Evolutionary conservation across 1,140 invertebrate genomes (phyloP), one percentile per base, ranked within the genome.

Genomic region (Liolophura sinensis): DNA sequence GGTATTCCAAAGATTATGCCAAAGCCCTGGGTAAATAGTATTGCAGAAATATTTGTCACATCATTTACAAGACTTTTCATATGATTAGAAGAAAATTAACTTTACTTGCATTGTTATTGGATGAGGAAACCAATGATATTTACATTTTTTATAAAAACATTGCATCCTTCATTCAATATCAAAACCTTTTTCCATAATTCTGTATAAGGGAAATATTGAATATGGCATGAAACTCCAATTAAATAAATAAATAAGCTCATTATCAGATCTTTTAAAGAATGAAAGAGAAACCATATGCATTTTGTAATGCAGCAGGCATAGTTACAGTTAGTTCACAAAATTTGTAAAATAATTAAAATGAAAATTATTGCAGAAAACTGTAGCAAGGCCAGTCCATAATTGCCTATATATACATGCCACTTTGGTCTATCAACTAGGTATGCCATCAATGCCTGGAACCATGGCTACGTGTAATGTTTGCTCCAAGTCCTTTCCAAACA

Each of bases 1-100:
- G 75, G 77, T 79, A 74, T 61, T 67, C 75, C n/a, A 72, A 71
- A 47, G 77, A 79, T 48, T 79, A 79, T 71, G 69, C 72, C 52
- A 62, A 51, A 9, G 54, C 73, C 51, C 55, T 76, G 27, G 74
- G 77, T 76, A 71, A 62, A 66, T 64, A 4, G 1, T 54, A n/a
- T 25, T 27, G 24, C 3, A 31, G 18, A 27, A 27, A 47, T 20
- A 47, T n/a, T 60, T 3, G n/a, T 22, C 51, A n/a, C 24, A 20
- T 4, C 24, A n/a, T 54, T 4, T 12, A 7, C 7, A 20, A 5
- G n/a, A 20, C 12, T 20, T 18, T 22, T 7, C 51, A 25, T 15
- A 24, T 24, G 48, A 20, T 46, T 14, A 24, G 22, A 46, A 22
- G 14, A 3, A 27, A 24, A 18, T 49, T 49, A 24, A 18, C 12